Evolutionary conservation across 2,888 invertebrate genomes (phyloP).

Genomic region (Drosophila colorata): DNA sequence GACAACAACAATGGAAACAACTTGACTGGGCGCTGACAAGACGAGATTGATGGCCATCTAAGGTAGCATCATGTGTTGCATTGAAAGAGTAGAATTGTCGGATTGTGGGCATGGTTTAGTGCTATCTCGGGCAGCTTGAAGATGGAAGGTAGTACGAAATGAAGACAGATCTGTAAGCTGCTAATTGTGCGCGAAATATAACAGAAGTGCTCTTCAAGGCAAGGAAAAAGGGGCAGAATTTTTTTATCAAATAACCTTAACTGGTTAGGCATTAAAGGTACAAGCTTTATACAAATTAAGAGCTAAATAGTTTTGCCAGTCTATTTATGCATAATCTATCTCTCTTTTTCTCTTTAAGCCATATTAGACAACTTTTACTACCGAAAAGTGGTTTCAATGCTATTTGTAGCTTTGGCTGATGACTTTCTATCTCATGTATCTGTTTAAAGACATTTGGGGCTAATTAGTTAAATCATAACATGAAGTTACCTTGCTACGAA

Average conservation of each 20-base stretch:
- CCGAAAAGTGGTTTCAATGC: neutral
- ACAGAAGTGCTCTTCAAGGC: neutral
- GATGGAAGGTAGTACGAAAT: conserved; percentile 1
- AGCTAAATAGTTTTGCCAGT: neutral
- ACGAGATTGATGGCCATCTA: conserved; percentile 72
- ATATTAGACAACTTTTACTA: neutral
- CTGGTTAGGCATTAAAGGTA: too few species aligned
- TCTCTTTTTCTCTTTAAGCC: neutral
- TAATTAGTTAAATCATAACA: conserved; percentile 12
- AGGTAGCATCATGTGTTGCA: conserved; percentile 34
- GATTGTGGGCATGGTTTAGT: conserved; percentile 39
- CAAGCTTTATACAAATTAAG: too few species aligned
- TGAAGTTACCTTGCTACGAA: neutral
- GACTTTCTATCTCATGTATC: conserved; percentile 10
- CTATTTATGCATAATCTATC: neutral
- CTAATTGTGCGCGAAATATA: conserved; percentile 7
- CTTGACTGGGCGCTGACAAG: conserved; percentile 77
- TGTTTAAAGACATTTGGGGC: conserved; percentile 8
- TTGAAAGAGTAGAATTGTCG: conserved; percentile 32
- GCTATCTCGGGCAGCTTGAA: conserved; percentile 11
- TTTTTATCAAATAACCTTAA: too few species aligned
- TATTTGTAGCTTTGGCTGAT: conserved; percentile 4
- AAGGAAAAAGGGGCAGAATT: neutral
- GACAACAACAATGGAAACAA: conserved; percentile 68
- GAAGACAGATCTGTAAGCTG: neutral